Evolutionary conservation across 2,888 invertebrate species (phyloP).

Genomic region (Mystacides longicornis): DNA sequence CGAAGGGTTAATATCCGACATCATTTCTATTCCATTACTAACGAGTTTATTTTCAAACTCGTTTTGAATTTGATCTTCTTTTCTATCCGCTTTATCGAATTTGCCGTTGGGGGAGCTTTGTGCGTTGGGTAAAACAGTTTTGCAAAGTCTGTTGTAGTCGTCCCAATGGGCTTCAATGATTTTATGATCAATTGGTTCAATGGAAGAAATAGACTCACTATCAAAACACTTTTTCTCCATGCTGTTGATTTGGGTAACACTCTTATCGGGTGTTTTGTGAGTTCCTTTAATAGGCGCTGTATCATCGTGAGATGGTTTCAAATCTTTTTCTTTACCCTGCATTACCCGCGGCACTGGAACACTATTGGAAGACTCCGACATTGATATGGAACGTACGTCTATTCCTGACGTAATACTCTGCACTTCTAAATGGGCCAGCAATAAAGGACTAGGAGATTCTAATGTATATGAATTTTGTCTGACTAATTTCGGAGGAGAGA

Average conservation of each 20-base stretch:
- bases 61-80: constrained; percentile 21
- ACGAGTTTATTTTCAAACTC: constrained; percentile 20
- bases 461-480: constrained; percentile 75
- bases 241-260: background rate
- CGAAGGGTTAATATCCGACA: constrained; percentile 5
- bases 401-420: constrained; percentile 43
- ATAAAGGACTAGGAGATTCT: constrained; percentile 67
- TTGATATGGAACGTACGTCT: constrained; percentile 44
- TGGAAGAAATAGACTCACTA: background rate
- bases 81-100: background rate
- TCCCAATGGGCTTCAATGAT: background rate
- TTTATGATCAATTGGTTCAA: background rate
- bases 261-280: background rate
- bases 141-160: background rate
- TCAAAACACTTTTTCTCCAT: background rate
- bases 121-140: background rate
- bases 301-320: background rate
- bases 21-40: constrained; percentile 11
- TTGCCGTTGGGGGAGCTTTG: background rate
- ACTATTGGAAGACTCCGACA: constrained; percentile 40
- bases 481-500: constrained; percentile 41
- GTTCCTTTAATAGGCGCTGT: background rate
- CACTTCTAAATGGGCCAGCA: constrained; percentile 57
- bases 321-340: too few species aligned
- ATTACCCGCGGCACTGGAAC: too few species aligned